phyloP scores from a whole-genome alignment of 2,888 invertebrate species.

The Rhopalosiphum nymphaeae region DNA sequence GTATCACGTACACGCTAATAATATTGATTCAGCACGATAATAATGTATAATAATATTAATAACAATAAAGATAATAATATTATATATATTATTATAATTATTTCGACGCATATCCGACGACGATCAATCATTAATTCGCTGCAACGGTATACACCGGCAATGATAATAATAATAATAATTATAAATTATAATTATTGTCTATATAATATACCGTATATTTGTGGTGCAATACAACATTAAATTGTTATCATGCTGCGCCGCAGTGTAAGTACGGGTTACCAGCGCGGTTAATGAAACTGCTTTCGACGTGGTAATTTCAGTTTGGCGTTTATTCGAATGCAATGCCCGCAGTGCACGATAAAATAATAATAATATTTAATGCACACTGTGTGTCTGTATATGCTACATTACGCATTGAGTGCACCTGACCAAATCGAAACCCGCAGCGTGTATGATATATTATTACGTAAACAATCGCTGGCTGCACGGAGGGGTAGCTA shows the following conservation, averaged over 20 bases:
- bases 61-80: no score
- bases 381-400: background rate
- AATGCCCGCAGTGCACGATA: background rate
- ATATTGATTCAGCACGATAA: no score
- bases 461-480: background rate
- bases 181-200: background rate
- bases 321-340: background rate
- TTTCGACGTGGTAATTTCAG: background rate
- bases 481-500: background rate
- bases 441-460: background rate
- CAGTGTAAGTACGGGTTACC: background rate
- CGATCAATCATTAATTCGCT: background rate
- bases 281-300: background rate
- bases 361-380: background rate
- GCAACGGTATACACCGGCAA: background rate
- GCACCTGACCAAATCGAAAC: background rate
- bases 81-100: no score
- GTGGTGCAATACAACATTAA: background rate
- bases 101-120: no score
- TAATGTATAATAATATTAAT: no score
- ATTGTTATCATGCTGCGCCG: background rate
- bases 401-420: background rate
- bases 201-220: background rate
- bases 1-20: no score
- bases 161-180: background rate